Evolutionary conservation across 2,113 vertebrate species (phyloP).

Genomic region (Halichoerus grypus): DNA sequence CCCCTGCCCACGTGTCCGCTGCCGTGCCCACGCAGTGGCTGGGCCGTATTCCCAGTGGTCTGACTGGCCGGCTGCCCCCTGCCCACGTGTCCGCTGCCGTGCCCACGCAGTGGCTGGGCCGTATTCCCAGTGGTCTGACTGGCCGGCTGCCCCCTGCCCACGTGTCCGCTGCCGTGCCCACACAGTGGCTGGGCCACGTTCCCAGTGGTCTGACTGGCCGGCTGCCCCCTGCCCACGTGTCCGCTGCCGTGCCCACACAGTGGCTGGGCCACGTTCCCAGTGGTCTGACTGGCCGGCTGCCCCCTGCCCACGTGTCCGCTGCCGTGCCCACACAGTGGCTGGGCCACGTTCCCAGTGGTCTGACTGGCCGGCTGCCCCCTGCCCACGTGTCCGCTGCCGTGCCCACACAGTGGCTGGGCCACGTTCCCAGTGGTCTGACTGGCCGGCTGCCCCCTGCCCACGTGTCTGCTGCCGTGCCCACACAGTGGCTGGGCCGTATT

Average conservation of each 20-base stretch:
- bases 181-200: accelerated
- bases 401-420: background rate
- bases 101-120: accelerated
- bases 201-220: background rate
- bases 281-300: background rate
- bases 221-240: background rate
- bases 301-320: background rate
- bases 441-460: background rate
- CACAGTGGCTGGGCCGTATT: background rate
- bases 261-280: background rate
- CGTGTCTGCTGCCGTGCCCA: accelerated
- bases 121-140: accelerated
- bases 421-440: accelerated
- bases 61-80: background rate
- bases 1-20: background rate
- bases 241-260: accelerated
- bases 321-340: too few species aligned
- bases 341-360: accelerated
- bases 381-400: background rate
- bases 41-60: background rate
- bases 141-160: background rate
- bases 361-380: too few species aligned
- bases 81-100: accelerated
- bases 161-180: accelerated
- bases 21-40: accelerated